Evolutionary conservation across 1,140 invertebrate genomes (phyloP).

Genomic region (Aphis craccivora): DNA sequence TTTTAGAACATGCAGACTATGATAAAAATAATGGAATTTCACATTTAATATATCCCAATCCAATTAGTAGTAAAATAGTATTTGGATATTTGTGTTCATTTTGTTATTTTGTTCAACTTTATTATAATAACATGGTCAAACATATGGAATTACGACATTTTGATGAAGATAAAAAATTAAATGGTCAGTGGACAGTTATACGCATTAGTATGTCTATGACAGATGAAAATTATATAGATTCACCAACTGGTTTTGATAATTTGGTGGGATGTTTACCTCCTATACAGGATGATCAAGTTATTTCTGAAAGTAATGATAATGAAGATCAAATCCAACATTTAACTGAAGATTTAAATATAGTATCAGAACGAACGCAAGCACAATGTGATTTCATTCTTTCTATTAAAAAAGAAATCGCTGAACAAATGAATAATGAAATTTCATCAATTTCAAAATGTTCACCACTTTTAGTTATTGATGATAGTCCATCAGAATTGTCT

Average conservation of each 20-base stretch:
- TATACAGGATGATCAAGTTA: neutral
- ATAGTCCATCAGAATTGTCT: neutral
- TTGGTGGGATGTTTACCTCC: slow-evolving; percentile 43
- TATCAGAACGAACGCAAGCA: neutral
- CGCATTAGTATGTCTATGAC: neutral
- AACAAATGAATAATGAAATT: neutral
- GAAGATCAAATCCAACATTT: neutral
- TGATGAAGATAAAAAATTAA: slow-evolving; percentile 44
- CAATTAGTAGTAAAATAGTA: neutral
- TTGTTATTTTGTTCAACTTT: slow-evolving; percentile 35
- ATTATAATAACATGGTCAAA: slow-evolving; percentile 30
- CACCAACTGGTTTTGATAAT: neutral
- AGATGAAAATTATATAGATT: neutral
- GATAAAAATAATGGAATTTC: neutral
- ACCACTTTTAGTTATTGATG: no score
- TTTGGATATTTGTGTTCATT: slow-evolving; percentile 51
- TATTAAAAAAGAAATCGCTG: neutral
- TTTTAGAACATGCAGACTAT: slow-evolving; percentile 9
- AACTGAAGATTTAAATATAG: neutral
- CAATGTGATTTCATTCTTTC: neutral
- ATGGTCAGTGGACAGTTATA: slow-evolving; percentile 34
- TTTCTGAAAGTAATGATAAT: neutral
- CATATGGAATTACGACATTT: slow-evolving; percentile 15
- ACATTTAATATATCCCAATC: neutral
- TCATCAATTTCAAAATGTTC: no score